Conservation (phyloP, 2,113 vertebrate species). For the Montifringilla adamsi region DNA sequence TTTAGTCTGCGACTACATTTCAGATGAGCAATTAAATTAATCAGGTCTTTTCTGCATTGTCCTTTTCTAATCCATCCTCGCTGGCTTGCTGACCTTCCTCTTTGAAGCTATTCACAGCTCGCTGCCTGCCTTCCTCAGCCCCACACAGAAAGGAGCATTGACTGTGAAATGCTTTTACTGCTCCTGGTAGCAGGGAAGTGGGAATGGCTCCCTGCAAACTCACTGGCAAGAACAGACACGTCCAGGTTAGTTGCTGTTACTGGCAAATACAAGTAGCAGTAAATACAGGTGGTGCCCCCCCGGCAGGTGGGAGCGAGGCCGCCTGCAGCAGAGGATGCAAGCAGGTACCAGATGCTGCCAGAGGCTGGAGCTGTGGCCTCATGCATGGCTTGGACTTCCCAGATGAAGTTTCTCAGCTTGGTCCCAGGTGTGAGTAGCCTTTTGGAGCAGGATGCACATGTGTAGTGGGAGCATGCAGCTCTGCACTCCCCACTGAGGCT, state of each 20-base stretch:
- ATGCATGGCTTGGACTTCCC: background rate
- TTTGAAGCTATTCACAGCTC: background rate
- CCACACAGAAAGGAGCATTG: background rate
- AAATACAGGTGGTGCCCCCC: background rate
- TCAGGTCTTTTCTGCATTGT: constrained; percentile 29
- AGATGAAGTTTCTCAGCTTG: background rate
- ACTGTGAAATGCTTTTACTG: background rate
- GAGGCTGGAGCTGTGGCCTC: constrained; percentile 47
- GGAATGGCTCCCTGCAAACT: background rate
- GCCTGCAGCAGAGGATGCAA: background rate
- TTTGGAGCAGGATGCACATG: background rate
- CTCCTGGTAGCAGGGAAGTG: background rate
- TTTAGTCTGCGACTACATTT: constrained; percentile 27
- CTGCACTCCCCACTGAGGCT: background rate
- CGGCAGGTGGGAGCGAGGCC: rapidly evolving
- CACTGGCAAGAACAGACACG: background rate
- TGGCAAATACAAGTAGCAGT: background rate
- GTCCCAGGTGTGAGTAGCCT: background rate
- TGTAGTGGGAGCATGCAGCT: background rate
- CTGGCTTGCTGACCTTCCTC: constrained; percentile 33
- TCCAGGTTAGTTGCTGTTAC: background rate
- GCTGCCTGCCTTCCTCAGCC: background rate
- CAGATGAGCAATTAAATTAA: constrained; percentile 59
- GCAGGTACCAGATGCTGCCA: constrained; percentile 46
- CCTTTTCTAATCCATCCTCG: constrained; percentile 11